Percentiles rank a stretch among this genome's conserved stretches.
phyloP scores from a whole-genome alignment of 1,140 invertebrate genomes.

The Calosoma granatense region DNA sequence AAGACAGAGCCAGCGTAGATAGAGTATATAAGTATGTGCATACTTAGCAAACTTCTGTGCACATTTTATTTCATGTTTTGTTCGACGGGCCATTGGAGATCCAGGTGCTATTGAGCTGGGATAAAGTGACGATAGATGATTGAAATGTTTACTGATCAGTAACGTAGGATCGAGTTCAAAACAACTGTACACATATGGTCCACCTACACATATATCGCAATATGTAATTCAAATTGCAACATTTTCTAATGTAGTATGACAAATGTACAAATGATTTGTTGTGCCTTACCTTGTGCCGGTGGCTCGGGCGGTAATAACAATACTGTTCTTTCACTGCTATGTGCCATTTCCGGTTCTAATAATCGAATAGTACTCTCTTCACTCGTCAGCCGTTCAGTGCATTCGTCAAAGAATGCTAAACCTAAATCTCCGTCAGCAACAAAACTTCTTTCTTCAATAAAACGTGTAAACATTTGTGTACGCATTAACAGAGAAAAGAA shows the following conservation, averaged over 20 bases:
- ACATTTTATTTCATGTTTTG: constrained; percentile 88
- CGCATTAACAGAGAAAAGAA: constrained; percentile 83
- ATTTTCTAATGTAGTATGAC: background rate
- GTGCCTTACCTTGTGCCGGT: constrained; percentile 32
- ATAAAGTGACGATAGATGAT: constrained; percentile 34
- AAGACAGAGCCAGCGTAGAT: too few species aligned
- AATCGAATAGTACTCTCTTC: constrained; percentile 47
- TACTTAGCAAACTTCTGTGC: constrained; percentile 73
- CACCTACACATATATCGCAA: constrained; percentile 30
- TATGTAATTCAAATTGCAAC: background rate
- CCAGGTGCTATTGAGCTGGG: constrained; percentile 50
- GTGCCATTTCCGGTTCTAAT: constrained; percentile 56
- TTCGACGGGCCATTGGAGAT: constrained; percentile 83
- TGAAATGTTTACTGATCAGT: constrained; percentile 34
- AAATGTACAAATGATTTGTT: too few species aligned
- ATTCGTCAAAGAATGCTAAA: constrained; percentile 97
- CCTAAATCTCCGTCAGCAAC: constrained; percentile 91
- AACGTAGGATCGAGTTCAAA: constrained; percentile 43
- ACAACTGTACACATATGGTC: constrained; percentile 40
- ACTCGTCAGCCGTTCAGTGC: constrained; percentile 66
- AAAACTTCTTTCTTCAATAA: constrained; percentile 98
- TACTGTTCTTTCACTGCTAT: constrained; percentile 77
- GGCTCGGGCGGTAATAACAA: constrained; percentile 94
- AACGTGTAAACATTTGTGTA: constrained; percentile 96
- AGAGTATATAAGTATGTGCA: background rate